A percentile compares a stretch with the other conserved stretches of the same genome.
These are phyloP conservation scores for Craseonycteris thonglongyai DNA, from an alignment of 2,113 vertebrate genomes.

Conservation along the genomic window DNA sequence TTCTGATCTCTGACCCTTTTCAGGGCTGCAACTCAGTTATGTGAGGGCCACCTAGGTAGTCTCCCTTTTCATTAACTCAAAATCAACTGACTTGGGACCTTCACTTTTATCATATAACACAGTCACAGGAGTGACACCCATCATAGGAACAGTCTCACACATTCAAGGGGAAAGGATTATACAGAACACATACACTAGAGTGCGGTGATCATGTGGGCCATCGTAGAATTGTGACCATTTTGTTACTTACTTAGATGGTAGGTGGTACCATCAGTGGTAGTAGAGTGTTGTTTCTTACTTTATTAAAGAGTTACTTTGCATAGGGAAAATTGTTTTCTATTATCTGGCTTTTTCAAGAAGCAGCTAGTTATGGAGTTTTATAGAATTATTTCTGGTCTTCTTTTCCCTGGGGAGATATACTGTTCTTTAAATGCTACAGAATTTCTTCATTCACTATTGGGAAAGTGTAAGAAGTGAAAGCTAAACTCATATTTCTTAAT, in stretches of 20 bases:
- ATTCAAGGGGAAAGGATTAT: too few relatives aligned
- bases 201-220: not conserved
- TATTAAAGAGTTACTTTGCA: not conserved
- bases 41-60: not conserved
- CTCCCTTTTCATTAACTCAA: not conserved
- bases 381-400: not conserved
- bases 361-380: not conserved
- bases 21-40: not conserved
- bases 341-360: not conserved
- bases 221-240: not conserved
- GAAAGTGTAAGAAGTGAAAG: not conserved
- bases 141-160: not conserved
- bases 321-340: not conserved
- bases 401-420: not conserved
- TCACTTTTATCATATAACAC: not conserved
- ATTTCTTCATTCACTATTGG: not conserved
- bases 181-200: too few relatives aligned
- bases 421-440: not conserved
- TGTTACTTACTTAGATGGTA: not conserved
- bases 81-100: not conserved
- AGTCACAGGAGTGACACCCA: not conserved
- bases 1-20: not conserved
- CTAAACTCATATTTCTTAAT: not conserved
- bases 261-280: too few relatives aligned
- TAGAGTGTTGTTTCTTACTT: not conserved